Evolutionary conservation across 2,113 vertebrate genomes (phyloP).

Genomic region (Daubentonia madagascariensis): DNA sequence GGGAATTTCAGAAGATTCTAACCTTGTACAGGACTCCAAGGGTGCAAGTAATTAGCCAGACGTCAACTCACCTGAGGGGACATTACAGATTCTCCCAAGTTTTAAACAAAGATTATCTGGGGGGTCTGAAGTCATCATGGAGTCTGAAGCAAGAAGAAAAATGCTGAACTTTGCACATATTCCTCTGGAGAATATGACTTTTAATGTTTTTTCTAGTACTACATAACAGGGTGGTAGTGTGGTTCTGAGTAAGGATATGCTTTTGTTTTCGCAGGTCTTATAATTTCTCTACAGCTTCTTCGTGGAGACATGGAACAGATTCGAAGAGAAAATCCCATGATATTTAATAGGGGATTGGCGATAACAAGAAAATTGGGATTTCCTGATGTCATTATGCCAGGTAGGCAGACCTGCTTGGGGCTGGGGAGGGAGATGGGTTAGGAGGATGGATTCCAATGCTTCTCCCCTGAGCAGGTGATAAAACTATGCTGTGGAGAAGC

Average conservation of each 20-base stretch:
- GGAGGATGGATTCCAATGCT: neutral
- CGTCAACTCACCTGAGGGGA: neutral
- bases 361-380: slow-evolving; percentile 95
- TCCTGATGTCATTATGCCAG: slow-evolving; percentile 98
- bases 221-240: neutral
- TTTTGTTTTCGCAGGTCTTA: slow-evolving; percentile 88
- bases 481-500: neutral
- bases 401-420: slow-evolving; percentile 79
- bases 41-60: neutral
- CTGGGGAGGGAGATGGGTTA: neutral
- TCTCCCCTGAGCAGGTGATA: neutral
- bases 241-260: slow-evolving; percentile 52
- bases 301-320: slow-evolving; percentile 97
- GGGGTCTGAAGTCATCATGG: neutral
- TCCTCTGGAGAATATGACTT: neutral
- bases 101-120: neutral
- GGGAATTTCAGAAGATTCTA: neutral
- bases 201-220: neutral
- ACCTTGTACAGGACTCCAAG: neutral
- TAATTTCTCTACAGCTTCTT: slow-evolving; percentile 95
- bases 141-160: neutral
- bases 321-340: slow-evolving; percentile 93
- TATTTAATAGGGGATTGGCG: slow-evolving; percentile 93
- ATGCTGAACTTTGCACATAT: too few relatives aligned
- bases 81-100: neutral